Percentiles rank a stretch among this genome's conserved stretches.
phyloP scores from a whole-genome alignment of 1,140 invertebrate species.

The Papilio polytes region DNA sequence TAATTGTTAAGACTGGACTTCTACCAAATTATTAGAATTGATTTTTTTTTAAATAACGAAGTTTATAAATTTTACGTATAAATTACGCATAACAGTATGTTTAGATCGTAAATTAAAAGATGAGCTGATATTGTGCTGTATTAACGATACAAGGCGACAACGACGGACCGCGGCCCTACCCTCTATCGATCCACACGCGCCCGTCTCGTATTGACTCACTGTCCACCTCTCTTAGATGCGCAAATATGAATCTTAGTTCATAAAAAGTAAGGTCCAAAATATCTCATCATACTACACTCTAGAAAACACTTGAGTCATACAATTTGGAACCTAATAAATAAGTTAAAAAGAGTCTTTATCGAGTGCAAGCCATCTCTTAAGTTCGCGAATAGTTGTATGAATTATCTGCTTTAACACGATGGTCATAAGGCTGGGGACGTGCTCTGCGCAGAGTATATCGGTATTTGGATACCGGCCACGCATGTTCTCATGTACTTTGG shows the following conservation, averaged over 20 bases:
- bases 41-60: too few relatives aligned
- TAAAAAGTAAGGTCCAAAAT: constrained; percentile 53
- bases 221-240: constrained; percentile 51
- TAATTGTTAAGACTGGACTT: too few relatives aligned
- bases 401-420: constrained; percentile 73
- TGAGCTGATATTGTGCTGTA: constrained; percentile 51
- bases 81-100: not conserved
- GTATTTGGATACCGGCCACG: constrained; percentile 67
- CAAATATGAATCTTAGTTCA: constrained; percentile 69
- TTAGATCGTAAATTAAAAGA: constrained; percentile 35
- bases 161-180: constrained; percentile 57
- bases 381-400: constrained; percentile 56
- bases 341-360: constrained; percentile 63
- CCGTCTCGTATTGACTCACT: constrained; percentile 73
- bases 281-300: constrained; percentile 38
- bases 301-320: constrained; percentile 50
- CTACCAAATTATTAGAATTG: too few relatives aligned
- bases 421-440: constrained; percentile 68
- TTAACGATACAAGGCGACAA: constrained; percentile 65
- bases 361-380: constrained; percentile 54
- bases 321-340: constrained; percentile 72
- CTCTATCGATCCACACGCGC: constrained; percentile 75
- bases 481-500: constrained; percentile 70
- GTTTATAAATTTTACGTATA: not conserved
- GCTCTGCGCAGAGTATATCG: constrained; percentile 60